phyloP scores from a whole-genome alignment of 2,113 vertebrate species.

The Narcine bancroftii region DNA sequence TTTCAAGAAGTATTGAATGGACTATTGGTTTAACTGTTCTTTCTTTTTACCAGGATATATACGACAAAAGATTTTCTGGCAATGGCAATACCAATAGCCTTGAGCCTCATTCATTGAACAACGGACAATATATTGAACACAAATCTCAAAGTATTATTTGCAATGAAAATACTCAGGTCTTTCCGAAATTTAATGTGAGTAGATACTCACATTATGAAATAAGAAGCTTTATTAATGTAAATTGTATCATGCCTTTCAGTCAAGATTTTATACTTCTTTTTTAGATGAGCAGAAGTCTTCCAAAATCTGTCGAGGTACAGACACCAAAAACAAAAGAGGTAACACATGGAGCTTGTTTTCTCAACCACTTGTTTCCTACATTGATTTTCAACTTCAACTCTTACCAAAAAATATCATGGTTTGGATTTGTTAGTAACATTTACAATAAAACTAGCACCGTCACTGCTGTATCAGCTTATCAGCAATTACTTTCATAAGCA shows the following conservation, averaged over 20 bases:
- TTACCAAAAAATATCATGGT: background rate
- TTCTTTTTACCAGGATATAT: slow-evolving; percentile 57
- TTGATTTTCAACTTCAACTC: background rate
- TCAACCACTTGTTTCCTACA: background rate
- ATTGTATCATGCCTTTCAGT: background rate
- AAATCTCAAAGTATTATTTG: slow-evolving; percentile 54
- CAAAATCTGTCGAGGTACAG: slow-evolving; percentile 40
- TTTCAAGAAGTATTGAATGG: too few species aligned
- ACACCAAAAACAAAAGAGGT: slow-evolving; percentile 41
- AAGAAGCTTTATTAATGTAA: background rate
- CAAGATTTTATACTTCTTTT: slow-evolving; percentile 18
- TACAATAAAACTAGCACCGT: background rate
- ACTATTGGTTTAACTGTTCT: background rate
- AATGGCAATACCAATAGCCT: slow-evolving; percentile 43
- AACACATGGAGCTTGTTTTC: slow-evolving; percentile 35
- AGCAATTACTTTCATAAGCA: too few species aligned
- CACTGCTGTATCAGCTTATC: too few species aligned
- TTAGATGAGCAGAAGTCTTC: slow-evolving; percentile 58
- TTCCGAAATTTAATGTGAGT: slow-evolving; percentile 64
- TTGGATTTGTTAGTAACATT: background rate
- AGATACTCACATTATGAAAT: slow-evolving; percentile 39
- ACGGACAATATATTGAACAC: slow-evolving; percentile 64
- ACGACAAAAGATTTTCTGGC: slow-evolving; percentile 47
- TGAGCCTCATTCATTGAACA: slow-evolving; percentile 51
- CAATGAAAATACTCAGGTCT: slow-evolving; percentile 45